Percentiles rank a stretch among this genome's conserved stretches.
phyloP scores from a whole-genome alignment of 2,888 invertebrate species.

The Thelaira solivaga region DNA sequence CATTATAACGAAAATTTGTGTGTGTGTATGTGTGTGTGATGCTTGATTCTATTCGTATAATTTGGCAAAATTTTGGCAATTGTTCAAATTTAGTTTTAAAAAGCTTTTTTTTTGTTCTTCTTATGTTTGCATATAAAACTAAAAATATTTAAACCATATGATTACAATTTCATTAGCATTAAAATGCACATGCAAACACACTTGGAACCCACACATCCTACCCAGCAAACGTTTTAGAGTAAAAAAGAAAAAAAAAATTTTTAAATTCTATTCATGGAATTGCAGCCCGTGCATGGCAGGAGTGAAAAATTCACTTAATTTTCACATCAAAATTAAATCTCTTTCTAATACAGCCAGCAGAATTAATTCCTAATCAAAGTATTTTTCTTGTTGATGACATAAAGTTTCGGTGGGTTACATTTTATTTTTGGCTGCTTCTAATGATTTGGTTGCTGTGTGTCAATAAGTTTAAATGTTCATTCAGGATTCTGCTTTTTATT shows the following conservation, averaged over 20 bases:
- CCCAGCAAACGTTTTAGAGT: not conserved
- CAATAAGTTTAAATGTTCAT: constrained; percentile 54
- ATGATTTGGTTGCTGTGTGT: constrained; percentile 30
- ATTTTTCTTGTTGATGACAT: too few species aligned
- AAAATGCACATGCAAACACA: constrained; percentile 8
- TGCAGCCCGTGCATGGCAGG: too few species aligned
- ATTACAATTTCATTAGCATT: constrained; percentile 55
- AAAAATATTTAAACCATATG: constrained; percentile 64
- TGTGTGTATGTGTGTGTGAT: constrained; percentile 12
- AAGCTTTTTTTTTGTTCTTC: constrained; percentile 8
- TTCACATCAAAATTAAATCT: too few species aligned
- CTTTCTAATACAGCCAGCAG: too few species aligned
- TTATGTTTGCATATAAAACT: constrained; percentile 43
- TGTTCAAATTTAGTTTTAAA: constrained; percentile 59
- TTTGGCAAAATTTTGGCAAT: constrained; percentile 62
- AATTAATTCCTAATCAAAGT: too few species aligned
- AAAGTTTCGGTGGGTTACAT: constrained; percentile 21
- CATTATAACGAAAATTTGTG: too few species aligned
- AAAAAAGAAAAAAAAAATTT: not conserved
- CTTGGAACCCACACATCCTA: not conserved
- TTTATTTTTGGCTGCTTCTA: not conserved
- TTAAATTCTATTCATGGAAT: not conserved
- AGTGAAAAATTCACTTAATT: too few species aligned
- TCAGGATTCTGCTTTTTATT: constrained; percentile 11
- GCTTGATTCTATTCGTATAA: constrained; percentile 32